Evolutionary conservation across 2,888 invertebrate species (phyloP), one percentile per base, ranked within the genome.

Genomic region (Napeogenes sylphis): DNA sequence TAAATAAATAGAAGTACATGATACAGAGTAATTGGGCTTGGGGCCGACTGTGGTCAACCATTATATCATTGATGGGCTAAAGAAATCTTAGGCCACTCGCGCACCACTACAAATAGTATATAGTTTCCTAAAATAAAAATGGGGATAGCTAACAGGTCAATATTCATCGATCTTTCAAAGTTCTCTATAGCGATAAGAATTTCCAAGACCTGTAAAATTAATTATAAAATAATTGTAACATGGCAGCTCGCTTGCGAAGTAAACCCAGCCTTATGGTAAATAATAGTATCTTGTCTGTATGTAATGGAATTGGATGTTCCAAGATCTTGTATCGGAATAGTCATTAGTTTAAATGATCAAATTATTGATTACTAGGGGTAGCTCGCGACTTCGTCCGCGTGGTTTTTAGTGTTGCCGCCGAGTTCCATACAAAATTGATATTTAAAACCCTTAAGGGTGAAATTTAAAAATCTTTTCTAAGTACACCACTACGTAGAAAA

Each of bases 1-100:
- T 56, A 61, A 65, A 62, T 62, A 58, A 59, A 61, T 61, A 55
- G 64, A 55, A 61, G 62, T 51, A 51, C 61, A 61, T 61, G 54
- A 56, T 56, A 46, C 56, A 59, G 61, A 61, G 59, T 55, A 56
- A 61, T 59, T 65, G 62, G 56, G 42, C 58, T 55, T 30, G 54
- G 30, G 57, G 45, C 45, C 55, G 45, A 56, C 56, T 59, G 56
- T 54, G 30, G 45, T 30, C 59, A 53, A 56, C 51, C 45, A 59
- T 56, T 56, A 56, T 79, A 4, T 51, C 51, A 51, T 30, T 51
- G 51, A 51, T 51, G 51, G 51, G 30, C 30, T 30, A 10, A 30
- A 30, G 30, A 51, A 51, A 51, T 30, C 30, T 51, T 30, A 4
- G 30, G 30, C n/a, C n/a, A n/a, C n/a, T n/a, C 21, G 21, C 21